Percentiles rank a stretch among this genome's conserved stretches.
Evolutionary conservation across 2,888 invertebrate genomes (phyloP).

Genomic region (Epinotia nisella): DNA sequence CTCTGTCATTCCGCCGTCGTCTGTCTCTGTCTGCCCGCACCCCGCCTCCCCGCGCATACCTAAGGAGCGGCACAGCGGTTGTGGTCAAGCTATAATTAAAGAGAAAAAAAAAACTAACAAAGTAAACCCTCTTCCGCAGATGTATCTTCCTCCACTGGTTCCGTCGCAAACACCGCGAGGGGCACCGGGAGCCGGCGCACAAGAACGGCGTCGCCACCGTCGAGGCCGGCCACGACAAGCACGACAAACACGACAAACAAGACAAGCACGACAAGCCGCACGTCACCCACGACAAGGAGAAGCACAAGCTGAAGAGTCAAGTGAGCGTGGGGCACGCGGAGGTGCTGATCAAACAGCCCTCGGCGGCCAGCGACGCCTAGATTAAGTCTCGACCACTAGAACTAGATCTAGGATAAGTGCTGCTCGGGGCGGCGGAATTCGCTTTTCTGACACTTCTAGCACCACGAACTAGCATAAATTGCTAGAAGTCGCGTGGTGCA

Average conservation of each 20-base stretch:
- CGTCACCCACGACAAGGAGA: slow-evolving; percentile 50
- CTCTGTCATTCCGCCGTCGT: too few species aligned
- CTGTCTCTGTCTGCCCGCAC: too few species aligned
- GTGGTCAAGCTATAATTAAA: too few species aligned
- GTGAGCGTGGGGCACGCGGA: slow-evolving; percentile 84
- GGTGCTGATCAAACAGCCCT: slow-evolving; percentile 82
- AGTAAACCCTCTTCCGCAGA: slow-evolving; percentile 62
- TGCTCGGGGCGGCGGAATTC: slow-evolving; percentile 46
- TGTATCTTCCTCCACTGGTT: slow-evolving; percentile 88
- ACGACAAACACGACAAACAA: slow-evolving; percentile 45
- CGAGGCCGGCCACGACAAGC: slow-evolving; percentile 60
- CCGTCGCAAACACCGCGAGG: slow-evolving; percentile 78
- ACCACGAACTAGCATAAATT: not conserved
- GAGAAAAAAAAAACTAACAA: too few species aligned
- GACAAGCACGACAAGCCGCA: slow-evolving; percentile 48
- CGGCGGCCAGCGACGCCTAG: slow-evolving; percentile 80
- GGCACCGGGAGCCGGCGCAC: slow-evolving; percentile 73
- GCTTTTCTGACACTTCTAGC: not conserved
- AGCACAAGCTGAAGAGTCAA: slow-evolving; percentile 72
- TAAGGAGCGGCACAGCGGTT: too few species aligned
- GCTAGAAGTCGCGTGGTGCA: too few species aligned
- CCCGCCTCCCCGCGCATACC: too few species aligned
- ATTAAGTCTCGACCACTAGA: slow-evolving; percentile 53
- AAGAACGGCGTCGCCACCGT: slow-evolving; percentile 80
- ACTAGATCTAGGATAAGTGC: slow-evolving; percentile 52